Evolutionary conservation across 1,140 invertebrate genomes (phyloP).

Genomic region (Drosophila setifemur): DNA sequence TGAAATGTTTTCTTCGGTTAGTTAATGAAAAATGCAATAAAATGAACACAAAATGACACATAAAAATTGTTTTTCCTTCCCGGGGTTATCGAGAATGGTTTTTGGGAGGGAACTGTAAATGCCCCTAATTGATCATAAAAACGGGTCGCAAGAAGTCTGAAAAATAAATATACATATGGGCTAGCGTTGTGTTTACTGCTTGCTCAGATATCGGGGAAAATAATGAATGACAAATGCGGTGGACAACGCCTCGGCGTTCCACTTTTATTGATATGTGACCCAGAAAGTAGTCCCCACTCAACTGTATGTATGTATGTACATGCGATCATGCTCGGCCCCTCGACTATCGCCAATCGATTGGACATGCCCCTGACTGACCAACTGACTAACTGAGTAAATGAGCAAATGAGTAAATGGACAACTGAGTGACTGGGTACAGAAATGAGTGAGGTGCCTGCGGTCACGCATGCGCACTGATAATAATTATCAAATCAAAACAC

Average conservation of each 20-base stretch:
- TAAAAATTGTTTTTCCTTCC: constrained; percentile 23
- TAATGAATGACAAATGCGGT: constrained; percentile 59
- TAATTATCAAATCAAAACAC: constrained; percentile 82
- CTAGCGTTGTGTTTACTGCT: constrained; percentile 30
- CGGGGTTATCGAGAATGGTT: constrained; percentile 33
- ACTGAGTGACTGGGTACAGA: constrained; percentile 9
- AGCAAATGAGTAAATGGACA: no score
- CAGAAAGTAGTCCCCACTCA: constrained; percentile 40
- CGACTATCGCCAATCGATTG: constrained; percentile 71
- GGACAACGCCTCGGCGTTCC: constrained; percentile 55
- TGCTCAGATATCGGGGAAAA: constrained; percentile 28
- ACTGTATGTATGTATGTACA: background rate
- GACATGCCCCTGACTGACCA: constrained; percentile 38
- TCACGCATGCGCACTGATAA: constrained; percentile 80
- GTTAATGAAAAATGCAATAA: constrained; percentile 75
- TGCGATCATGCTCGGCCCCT: constrained; percentile 3
- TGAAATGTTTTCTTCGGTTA: constrained; percentile 70
- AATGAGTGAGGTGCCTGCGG: constrained; percentile 29
- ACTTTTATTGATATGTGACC: constrained; percentile 75
- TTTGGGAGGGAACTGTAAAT: constrained; percentile 54
- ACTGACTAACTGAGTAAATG: constrained; percentile 4
- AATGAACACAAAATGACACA: constrained; percentile 68
- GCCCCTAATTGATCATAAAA: constrained; percentile 77
- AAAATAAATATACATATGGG: constrained; percentile 15
- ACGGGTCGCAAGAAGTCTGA: constrained; percentile 23